Evolutionary conservation across 2,888 invertebrate species (phyloP).

Genomic region (Epiblema foenella): DNA sequence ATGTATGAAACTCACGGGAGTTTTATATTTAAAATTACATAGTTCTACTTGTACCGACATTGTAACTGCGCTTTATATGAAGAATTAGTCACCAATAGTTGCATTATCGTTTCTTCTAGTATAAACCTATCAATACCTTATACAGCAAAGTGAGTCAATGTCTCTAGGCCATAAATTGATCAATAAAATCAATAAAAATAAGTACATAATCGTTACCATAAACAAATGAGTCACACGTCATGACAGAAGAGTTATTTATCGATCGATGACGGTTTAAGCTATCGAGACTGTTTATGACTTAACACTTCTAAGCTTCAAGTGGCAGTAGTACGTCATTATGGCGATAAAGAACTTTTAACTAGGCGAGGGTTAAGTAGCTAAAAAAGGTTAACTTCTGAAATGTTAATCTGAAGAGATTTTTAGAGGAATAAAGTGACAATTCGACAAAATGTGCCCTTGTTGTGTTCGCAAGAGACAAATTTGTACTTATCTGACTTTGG

Average conservation of each 20-base stretch:
- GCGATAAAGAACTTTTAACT: slow-evolving; percentile 11
- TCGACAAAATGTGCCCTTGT: too few species aligned
- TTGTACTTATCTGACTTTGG: too few species aligned
- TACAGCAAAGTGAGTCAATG: not conserved
- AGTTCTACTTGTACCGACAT: not conserved
- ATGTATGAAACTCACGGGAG: too few species aligned
- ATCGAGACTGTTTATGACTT: slow-evolving; percentile 23
- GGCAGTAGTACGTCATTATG: slow-evolving; percentile 10
- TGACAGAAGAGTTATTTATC: slow-evolving; percentile 30
- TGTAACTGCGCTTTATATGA: not conserved
- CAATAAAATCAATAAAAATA: slow-evolving; percentile 6
- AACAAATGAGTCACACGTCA: slow-evolving; percentile 35
- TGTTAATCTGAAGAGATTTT: not conserved
- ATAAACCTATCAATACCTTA: not conserved
- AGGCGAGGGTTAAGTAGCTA: not conserved
- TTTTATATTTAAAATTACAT: not conserved
- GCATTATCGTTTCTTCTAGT: not conserved
- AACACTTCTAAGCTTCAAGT: slow-evolving; percentile 31
- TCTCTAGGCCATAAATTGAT: not conserved
- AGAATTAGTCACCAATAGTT: not conserved
- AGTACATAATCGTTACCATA: slow-evolving; percentile 22
- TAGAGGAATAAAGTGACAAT: too few species aligned
- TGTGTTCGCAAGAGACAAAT: too few species aligned
- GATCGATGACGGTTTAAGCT: slow-evolving; percentile 14
- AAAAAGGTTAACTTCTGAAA: not conserved